Evolutionary conservation across 2,888 invertebrate genomes (phyloP), one percentile per base, ranked within the genome.

Genomic region (Philereme transversata): DNA sequence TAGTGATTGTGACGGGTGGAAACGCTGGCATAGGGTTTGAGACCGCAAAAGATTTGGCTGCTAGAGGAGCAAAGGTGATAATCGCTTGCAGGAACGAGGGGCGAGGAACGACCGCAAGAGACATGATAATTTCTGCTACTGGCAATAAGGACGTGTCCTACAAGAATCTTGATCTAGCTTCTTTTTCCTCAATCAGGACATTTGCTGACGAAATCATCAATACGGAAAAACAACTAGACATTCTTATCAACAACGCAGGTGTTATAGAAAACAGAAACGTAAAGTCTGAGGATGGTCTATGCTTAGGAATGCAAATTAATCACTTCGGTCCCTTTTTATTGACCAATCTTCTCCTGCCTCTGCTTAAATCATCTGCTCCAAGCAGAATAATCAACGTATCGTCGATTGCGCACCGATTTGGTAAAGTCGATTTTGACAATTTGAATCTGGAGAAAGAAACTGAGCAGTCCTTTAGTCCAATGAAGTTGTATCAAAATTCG

Each of bases 1-100:
- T 96, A 4, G 96, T 96, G 9, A 93, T 98, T 54, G 94, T 98
- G 43, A 98, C 97, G 7, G 98, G 97, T 22, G 96, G 96, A 51
- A 97, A 96, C 68, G 93, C 95, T 69, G 97, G 97, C 5, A 96
- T 97, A 72, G 97, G 97, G 36, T 95, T 94, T 74, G 96, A 96
- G 79, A 96, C 96, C 0, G 95, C 96, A 0, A 93, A 93, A 68
- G 94, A 96, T 75, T 78, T 96, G 52, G 96, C 96, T 0, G 94
- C 93, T 63, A 92, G 96, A 75, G 96, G 96, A 35, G 97, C 96
- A 0, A 93, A 94, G 62, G 93, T 97, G 5, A 95, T 97, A 57
- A 92, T 98, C 93, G 97, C 96, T 0, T 97, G 97, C 81, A 93
- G 97, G 67, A 95, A 96, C 77, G 79, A 95, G 62, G 93, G 93